Conservation (phyloP, 2,797 vertebrate species). For the Benthosema pterotum region DNA sequence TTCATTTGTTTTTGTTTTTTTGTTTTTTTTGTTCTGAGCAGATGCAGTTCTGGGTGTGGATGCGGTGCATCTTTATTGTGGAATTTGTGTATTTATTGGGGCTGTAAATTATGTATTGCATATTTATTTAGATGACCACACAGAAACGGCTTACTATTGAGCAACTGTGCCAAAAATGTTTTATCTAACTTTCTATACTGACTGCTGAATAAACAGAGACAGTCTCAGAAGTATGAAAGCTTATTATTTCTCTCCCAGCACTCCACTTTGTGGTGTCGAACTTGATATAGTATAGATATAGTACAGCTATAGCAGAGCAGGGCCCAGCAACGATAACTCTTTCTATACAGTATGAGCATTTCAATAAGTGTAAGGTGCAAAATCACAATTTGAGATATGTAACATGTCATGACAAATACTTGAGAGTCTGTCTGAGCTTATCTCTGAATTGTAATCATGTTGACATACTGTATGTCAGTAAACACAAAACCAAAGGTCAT, state of each 20-base stretch:
- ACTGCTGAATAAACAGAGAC: constrained; percentile 83
- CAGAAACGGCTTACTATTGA: constrained; percentile 78
- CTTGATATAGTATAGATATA: no score
- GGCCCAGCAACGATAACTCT: no score
- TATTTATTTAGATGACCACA: constrained; percentile 85
- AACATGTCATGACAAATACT: no score
- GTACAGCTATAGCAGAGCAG: no score
- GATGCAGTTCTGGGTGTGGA: constrained; percentile 70
- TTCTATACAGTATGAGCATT: no score
- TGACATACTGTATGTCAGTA: no score
- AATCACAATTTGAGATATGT: no score
- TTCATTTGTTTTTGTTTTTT: no score
- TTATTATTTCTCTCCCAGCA: constrained; percentile 43
- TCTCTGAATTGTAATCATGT: no score
- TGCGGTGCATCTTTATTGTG: constrained; percentile 84
- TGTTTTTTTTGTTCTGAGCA: constrained; percentile 50
- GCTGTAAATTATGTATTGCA: constrained; percentile 82
- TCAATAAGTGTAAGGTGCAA: no score
- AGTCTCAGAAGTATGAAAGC: constrained; percentile 64
- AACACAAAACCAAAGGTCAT: no score
- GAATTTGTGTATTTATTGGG: constrained; percentile 86
- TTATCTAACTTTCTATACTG: constrained; percentile 78
- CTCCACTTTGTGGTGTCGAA: not conserved
- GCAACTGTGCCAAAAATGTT: constrained; percentile 85
- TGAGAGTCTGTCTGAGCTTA: no score